Conservation (phyloP, 2,113 vertebrate species). For the Lampris incognitus region DNA sequence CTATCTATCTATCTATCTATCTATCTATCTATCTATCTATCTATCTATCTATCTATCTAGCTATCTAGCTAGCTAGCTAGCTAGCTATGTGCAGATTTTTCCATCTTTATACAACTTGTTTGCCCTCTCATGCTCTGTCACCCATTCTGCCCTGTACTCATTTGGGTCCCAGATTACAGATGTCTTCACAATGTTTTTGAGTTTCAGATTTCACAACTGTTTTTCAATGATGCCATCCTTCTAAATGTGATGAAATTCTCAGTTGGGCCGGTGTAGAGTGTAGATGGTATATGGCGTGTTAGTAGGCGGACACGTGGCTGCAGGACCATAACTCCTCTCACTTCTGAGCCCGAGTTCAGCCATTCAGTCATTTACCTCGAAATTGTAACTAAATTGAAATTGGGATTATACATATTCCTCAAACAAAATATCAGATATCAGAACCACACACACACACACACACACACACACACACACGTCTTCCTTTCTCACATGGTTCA, state of each 20-base stretch:
- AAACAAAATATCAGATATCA: neutral
- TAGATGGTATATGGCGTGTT: neutral
- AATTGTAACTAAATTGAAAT: too few relatives aligned
- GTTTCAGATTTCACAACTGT: constrained; percentile 39
- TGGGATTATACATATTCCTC: too few relatives aligned
- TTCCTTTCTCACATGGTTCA: neutral
- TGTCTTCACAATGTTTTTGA: constrained; percentile 1
- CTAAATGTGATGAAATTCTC: neutral
- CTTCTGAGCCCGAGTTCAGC: neutral
- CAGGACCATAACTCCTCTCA: neutral
- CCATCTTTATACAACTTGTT: too few relatives aligned
- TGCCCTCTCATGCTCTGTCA: neutral
- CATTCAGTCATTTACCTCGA: neutral
- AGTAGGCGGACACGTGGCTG: neutral
- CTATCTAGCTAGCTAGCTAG: constrained; percentile 47
- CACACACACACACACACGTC: neutral
- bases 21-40: constrained; percentile 29
- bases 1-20: constrained; percentile 45
- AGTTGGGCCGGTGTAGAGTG: neutral
- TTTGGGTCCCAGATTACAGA: constrained; percentile 50
- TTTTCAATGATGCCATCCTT: constrained; percentile 15
- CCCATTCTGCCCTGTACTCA: constrained; percentile 29
- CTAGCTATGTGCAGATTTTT: too few relatives aligned
- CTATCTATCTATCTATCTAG: constrained; percentile 38
- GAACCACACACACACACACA: neutral